Evolutionary conservation across 2,888 invertebrate genomes (phyloP).

Genomic region (Rotaria socialis): DNA sequence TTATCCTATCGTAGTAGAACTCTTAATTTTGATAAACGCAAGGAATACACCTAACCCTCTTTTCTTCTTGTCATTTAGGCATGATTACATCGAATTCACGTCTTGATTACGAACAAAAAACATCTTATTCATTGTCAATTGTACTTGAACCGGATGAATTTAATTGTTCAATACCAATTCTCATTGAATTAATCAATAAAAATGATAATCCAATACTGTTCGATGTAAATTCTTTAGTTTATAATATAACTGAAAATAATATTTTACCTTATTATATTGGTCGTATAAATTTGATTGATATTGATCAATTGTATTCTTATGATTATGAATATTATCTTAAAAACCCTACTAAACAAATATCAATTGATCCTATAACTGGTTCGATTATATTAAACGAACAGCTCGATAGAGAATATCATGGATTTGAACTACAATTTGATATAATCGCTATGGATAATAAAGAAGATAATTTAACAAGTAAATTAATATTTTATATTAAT

Average conservation of each 20-base stretch:
- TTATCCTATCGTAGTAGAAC: too few relatives aligned
- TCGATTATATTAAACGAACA: background rate
- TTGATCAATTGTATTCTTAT: background rate
- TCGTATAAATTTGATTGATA: background rate
- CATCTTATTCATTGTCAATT: background rate
- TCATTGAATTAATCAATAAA: background rate
- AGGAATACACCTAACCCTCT: too few relatives aligned
- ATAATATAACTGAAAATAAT: conserved; percentile 10
- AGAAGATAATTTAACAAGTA: background rate
- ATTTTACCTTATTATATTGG: background rate
- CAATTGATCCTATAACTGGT: conserved; percentile 1
- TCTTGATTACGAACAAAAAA: background rate
- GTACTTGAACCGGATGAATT: background rate
- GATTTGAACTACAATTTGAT: background rate
- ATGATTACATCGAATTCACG: background rate
- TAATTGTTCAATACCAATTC: background rate
- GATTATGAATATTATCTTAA: background rate
- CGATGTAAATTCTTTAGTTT: background rate
- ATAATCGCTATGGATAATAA: background rate
- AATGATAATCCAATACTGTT: background rate
- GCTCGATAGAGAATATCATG: background rate
- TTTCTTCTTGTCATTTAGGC: too few relatives aligned
- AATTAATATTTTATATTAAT: background rate
- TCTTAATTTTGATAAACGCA: too few relatives aligned
- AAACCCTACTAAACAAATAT: background rate